These are phyloP conservation scores for Tenthredo mesomela DNA, from an alignment of 2,888 invertebrate genomes.

Conservation along the genomic window DNA sequence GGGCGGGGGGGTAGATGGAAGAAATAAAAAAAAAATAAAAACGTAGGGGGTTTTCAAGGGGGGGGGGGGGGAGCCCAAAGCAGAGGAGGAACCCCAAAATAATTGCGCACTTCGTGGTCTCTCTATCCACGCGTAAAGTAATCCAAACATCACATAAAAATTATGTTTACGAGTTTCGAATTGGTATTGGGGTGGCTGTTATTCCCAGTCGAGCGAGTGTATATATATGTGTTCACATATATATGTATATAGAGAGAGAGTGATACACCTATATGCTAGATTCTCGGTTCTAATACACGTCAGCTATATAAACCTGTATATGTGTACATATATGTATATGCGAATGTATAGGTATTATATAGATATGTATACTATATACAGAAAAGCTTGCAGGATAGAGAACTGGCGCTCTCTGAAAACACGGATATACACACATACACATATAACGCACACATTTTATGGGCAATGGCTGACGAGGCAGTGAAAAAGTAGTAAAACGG, in stretches of 20 bases:
- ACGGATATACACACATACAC: neutral
- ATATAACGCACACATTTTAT: constrained; percentile 69
- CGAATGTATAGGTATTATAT: neutral
- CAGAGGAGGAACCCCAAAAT: constrained; percentile 64
- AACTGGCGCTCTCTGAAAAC: constrained; percentile 19
- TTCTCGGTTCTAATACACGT: neutral
- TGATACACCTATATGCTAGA: neutral
- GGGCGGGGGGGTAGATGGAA: neutral
- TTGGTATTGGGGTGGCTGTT: constrained; percentile 61
- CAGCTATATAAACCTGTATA: constrained; percentile 22
- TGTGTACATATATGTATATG: neutral
- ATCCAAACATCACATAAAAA: constrained; percentile 76
- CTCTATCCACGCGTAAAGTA: constrained; percentile 73
- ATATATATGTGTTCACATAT: neutral
- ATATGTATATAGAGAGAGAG: neutral
- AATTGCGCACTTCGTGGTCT: constrained; percentile 76
- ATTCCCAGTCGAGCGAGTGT: constrained; percentile 30
- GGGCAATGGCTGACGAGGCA: constrained; percentile 77
- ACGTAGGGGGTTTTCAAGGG: constrained; percentile 45
- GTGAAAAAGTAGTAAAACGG: constrained; percentile 77
- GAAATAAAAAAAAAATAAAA: neutral
- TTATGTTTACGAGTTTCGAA: constrained; percentile 77
- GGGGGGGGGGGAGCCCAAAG: constrained; percentile 13
- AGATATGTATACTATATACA: neutral
- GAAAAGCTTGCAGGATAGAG: neutral